These are phyloP conservation scores for Opisthocomus hoazin DNA, from an alignment of 2,113 vertebrate species.

Conservation along the genomic window DNA sequence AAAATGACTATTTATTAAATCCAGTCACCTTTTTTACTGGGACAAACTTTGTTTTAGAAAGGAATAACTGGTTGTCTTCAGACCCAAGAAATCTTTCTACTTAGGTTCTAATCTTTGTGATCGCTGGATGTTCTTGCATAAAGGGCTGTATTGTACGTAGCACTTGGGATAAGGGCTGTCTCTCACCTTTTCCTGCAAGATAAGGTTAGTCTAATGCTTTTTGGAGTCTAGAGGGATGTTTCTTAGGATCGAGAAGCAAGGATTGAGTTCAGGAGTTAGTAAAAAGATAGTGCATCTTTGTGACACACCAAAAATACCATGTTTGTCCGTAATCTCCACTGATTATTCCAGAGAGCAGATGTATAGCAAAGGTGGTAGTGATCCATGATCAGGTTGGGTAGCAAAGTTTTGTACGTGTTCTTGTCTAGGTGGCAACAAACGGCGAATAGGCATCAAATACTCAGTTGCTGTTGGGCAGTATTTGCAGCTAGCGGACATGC, in stretches of 20 bases:
- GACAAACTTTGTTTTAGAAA: not conserved
- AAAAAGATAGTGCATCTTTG: not conserved
- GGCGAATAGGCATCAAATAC: not conserved
- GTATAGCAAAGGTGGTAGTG: not conserved
- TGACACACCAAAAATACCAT: not conserved
- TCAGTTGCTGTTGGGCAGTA: rapidly evolving
- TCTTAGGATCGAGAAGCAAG: not conserved
- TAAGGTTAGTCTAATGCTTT: not conserved
- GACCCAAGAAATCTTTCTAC: not conserved
- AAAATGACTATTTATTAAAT: slow-evolving; percentile 41
- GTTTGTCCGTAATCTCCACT: not conserved
- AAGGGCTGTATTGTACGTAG: not conserved
- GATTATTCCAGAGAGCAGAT: not conserved
- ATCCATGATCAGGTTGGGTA: not conserved
- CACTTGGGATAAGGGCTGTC: not conserved
- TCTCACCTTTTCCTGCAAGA: not conserved
- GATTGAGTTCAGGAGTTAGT: not conserved
- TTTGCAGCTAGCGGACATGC: not conserved
- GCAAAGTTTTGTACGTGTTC: rapidly evolving
- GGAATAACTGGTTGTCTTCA: not conserved
- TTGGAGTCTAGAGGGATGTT: not conserved
- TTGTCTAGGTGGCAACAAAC: not conserved
- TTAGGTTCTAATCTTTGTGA: not conserved
- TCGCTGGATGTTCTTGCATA: not conserved
- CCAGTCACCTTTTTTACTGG: not conserved